These are phyloP conservation scores for Nycteola revayana DNA, from an alignment of 2,888 invertebrate genomes.

Conservation along the genomic window DNA sequence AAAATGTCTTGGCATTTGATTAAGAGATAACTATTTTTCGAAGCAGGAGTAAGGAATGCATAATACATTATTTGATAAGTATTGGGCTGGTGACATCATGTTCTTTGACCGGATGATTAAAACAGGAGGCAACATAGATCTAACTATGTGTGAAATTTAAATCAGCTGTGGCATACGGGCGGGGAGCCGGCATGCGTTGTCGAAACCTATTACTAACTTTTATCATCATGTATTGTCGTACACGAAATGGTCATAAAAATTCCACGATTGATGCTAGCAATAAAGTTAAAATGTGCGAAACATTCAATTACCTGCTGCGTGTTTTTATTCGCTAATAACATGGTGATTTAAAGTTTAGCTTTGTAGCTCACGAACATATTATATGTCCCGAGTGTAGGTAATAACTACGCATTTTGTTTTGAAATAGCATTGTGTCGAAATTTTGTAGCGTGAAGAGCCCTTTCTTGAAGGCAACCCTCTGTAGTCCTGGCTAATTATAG, in stretches of 20 bases:
- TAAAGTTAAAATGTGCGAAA: constrained; percentile 28
- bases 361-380: constrained; percentile 10
- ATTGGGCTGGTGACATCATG: constrained; percentile 46
- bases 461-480: too few species aligned
- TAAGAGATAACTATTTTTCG: too few species aligned
- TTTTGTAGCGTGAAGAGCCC: too few species aligned
- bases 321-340: constrained; percentile 19
- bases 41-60: constrained; percentile 24
- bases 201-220: constrained; percentile 3
- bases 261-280: constrained; percentile 17
- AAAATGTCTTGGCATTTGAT: too few species aligned
- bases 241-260: constrained; percentile 15
- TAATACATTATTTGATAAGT: constrained; percentile 24
- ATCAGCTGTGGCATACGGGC: constrained; percentile 35
- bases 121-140: constrained; percentile 45
- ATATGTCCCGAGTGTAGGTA: too few species aligned
- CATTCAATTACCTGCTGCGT: constrained; percentile 17
- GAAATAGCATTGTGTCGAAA: too few species aligned
- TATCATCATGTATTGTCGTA: constrained; percentile 14
- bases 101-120: constrained; percentile 53
- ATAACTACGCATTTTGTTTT: too few species aligned
- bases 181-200: background rate
- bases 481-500: too few species aligned
- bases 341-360: constrained; percentile 16
- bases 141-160: constrained; percentile 52